Conservation (phyloP, 2,888 invertebrate species). For the Eupithecia insigniata region DNA sequence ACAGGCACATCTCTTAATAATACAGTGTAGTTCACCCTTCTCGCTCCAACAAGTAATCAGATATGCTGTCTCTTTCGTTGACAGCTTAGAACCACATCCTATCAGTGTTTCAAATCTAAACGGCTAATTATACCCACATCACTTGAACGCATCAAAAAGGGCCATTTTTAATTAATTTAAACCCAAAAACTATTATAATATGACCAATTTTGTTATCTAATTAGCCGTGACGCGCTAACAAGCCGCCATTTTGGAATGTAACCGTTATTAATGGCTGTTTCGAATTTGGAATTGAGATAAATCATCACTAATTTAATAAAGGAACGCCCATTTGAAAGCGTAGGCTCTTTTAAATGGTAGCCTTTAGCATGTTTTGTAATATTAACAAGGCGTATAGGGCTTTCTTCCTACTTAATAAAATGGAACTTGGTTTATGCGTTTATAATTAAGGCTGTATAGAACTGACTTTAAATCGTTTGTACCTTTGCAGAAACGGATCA, state of each 20-base stretch:
- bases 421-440: not conserved
- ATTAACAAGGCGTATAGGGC: slow-evolving; percentile 22
- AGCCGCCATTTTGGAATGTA: slow-evolving; percentile 73
- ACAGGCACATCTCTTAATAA: slow-evolving; percentile 80
- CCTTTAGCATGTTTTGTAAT: slow-evolving; percentile 36
- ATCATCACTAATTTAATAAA: slow-evolving; percentile 59
- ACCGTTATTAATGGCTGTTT: slow-evolving; percentile 68
- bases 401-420: slow-evolving; percentile 1
- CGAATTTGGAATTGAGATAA: slow-evolving; percentile 67
- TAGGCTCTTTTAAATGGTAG: slow-evolving; percentile 40
- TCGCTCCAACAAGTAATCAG: slow-evolving; percentile 51
- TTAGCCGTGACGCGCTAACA: slow-evolving; percentile 78
- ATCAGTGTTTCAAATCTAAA: slow-evolving; percentile 78
- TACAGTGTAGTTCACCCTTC: slow-evolving; percentile 56
- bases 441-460: not conserved
- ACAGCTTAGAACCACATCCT: slow-evolving; percentile 74
- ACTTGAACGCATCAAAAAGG: slow-evolving; percentile 75
- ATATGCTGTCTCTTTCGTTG: slow-evolving; percentile 65
- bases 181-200: slow-evolving; percentile 81
- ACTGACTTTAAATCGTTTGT: not conserved
- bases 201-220: slow-evolving; percentile 82
- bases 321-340: slow-evolving; percentile 44
- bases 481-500: not conserved
- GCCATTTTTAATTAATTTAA: slow-evolving; percentile 83
- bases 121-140: slow-evolving; percentile 84